Evolutionary conservation across 2,797 vertebrate genomes (phyloP).

Genomic region (Heteromormyrus szaboi): DNA sequence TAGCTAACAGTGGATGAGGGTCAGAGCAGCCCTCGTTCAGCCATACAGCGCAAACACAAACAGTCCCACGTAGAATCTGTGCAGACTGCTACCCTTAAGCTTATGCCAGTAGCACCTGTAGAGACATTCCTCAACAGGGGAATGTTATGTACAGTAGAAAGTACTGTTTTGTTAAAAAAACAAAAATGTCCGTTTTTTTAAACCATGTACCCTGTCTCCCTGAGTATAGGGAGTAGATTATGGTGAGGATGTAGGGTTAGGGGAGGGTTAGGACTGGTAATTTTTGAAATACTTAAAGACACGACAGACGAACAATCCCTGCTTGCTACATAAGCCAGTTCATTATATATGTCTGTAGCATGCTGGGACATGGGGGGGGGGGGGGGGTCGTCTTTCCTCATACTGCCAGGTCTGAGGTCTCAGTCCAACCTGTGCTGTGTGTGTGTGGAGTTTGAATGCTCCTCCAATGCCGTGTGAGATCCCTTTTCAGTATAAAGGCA

Average conservation of each 20-base stretch:
- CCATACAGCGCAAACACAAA: background rate
- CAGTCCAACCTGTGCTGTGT: background rate
- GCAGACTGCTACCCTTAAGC: background rate
- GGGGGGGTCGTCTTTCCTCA: background rate
- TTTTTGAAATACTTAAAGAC: constrained; percentile 10
- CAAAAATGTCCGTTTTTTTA: constrained; percentile 8
- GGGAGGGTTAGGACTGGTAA: background rate
- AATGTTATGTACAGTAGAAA: constrained; percentile 5
- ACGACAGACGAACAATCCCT: background rate
- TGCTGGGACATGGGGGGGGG: background rate
- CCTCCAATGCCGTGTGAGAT: background rate
- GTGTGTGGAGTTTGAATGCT: background rate
- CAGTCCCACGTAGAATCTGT: background rate
- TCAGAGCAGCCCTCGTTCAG: background rate
- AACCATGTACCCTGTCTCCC: background rate
- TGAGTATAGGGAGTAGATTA: constrained; percentile 14
- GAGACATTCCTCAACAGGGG: background rate
- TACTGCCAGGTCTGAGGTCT: background rate
- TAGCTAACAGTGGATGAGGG: background rate
- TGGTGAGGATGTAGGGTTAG: background rate
- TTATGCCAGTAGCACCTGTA: background rate
- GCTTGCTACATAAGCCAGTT: background rate
- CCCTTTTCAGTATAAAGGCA: background rate
- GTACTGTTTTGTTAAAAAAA: constrained; percentile 11
- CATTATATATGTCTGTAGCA: background rate